Evolutionary conservation across 2,888 invertebrate genomes (phyloP), one percentile per base, ranked within the genome.

Genomic region (Mantis religiosa): DNA sequence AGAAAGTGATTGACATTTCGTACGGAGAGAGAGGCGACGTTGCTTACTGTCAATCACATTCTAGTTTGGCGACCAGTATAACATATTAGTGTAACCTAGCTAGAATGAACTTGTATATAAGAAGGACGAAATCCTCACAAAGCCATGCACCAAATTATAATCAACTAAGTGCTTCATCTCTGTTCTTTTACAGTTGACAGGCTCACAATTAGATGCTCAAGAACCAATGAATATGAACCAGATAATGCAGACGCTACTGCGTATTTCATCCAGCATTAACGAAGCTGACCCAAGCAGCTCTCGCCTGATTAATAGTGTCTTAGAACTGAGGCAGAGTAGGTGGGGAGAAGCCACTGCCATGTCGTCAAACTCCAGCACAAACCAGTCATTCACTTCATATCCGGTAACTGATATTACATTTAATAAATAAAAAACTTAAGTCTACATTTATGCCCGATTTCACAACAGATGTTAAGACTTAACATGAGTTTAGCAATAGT

Each of bases 201-300:
- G 91, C 86, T 90, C 91, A 87, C 89, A 91, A 47, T 89, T 92
- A 87, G 91, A 91, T 89, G 91, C 91, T 89, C 89, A 90, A 89
- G 90, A 91, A 27, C 89, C 88, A 28, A 34, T 81, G 20, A 84
- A 83, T 20, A 90, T 91, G 89, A 88, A 86, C 83, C 89, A 28
- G 82, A 89, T 91, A 81, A 89, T 90, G 85, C 87, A 89, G 54
- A 88, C 88, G 88, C 87, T 82, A 82, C 71, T 54, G 27, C 82
- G 81, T 71, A 28, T 87, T 71, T 47, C 25, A 41, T 41, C 84
- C 83, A 41, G 15, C 9, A n/a, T 28, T 1, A n/a, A n/a, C n/a
- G 34, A 41, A 20, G 88, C 81, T 25, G 89, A 89, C 27, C 27
- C 85, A 27, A 88, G 88, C 82, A 88, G 88, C 3, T 47, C 84